Evolutionary conservation across 2,113 vertebrate species (phyloP).

Genomic region (Galeopterus variegatus): DNA sequence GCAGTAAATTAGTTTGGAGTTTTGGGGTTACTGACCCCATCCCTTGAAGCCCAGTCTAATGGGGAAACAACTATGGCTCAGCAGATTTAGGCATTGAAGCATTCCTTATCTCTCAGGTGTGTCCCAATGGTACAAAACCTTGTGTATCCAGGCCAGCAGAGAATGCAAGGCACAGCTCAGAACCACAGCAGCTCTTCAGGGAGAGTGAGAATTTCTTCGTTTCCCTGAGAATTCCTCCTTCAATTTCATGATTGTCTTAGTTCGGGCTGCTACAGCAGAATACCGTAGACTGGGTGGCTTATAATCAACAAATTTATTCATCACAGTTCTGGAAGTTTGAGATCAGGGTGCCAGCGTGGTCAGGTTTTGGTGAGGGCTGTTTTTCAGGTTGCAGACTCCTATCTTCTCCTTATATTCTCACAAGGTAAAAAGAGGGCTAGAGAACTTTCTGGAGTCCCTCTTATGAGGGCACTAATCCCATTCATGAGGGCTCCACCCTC

Average conservation of each 20-base stretch:
- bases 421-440: not conserved
- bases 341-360: not conserved
- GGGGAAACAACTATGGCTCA: not conserved
- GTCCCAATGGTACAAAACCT: not conserved
- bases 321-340: not conserved
- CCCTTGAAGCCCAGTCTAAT: not conserved
- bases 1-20: constrained; percentile 64
- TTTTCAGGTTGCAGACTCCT: not conserved
- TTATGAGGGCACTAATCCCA: not conserved
- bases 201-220: not conserved
- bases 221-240: not conserved
- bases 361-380: not conserved
- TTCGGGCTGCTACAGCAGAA: not conserved
- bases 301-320: not conserved
- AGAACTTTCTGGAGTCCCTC: not conserved
- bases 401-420: not conserved
- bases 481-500: not conserved
- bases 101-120: not conserved
- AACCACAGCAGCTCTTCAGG: not conserved
- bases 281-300: not conserved
- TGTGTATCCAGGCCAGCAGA: not conserved
- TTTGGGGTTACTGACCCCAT: constrained; percentile 50
- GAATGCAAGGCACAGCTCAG: not conserved
- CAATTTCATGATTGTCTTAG: not conserved
- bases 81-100: not conserved